Base-by-base conservation (phyloP, 2,797 vertebrate species). In the Coilia nasus region DNA sequence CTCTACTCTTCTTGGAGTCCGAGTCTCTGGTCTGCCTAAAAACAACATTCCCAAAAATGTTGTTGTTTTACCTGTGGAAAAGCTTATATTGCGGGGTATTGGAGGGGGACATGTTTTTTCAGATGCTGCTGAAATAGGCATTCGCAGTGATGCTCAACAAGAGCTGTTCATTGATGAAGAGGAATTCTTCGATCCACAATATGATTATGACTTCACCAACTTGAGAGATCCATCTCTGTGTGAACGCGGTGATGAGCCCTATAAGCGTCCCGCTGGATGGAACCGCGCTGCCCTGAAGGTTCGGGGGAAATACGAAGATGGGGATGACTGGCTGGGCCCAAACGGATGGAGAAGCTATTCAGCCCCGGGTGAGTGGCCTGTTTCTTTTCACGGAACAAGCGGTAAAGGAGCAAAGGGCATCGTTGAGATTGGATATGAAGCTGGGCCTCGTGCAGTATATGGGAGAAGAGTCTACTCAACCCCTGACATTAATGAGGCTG, bases 241-340 rank as follows among this genome's bases (percentile, higher is more conserved):
- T 50, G 1, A 44, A 93, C 0, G 89, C 87, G 94, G 94, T 0
- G 83, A 86, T 0, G 94, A 95, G 88, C 23, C 0, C 0, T 94
- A 95, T 81, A 0, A 71, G 0, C 93, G 94, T 0, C 95, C 94
- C 54, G 93, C 92, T 0, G 94, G 94, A 0, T 95, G 94, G 94
- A 90, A 83, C 81, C 94, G 93, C 0, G 81, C 41, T 0, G 94
- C 92, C 1, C 89, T 95, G 85, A 88, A 82, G 10, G 85, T 88
- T 17, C n/a, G 3, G 4, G 23, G 86, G 25, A 85, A 90, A 41
- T 90, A 87, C 78, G 41, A 82, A 0, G 88, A 75, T 15, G 86
- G 84, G 28, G 85, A 88, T n/a, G 1, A 3, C 11, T 90, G 89
- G 87, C 84, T 88, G 19, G 89, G 87, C 0, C 1, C 82, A 11